Base-by-base conservation (phyloP, 2,888 invertebrate species). In the Pterostichus niger region DNA sequence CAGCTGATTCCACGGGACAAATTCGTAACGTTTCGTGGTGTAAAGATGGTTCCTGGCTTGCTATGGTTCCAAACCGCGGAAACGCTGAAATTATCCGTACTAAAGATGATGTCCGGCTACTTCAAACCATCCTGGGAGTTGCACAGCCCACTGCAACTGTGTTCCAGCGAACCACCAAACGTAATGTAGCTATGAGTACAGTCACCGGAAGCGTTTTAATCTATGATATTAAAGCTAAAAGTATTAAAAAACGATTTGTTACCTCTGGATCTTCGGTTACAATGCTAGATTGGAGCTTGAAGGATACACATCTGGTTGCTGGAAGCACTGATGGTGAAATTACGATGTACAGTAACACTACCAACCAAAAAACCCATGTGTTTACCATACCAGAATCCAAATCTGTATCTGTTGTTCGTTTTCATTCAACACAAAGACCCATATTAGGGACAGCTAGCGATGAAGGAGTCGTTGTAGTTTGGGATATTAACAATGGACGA, bases 1-100 rank as follows among this genome's bases (percentile, higher is more conserved):
- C 88, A n/a, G 85, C 86, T 9, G 85, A 86, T 84, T 84, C 86
- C 6, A 85, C 87, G 59, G 88, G 89, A 6, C 86, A 87, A 5
- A 86, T 88, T 6, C 86, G 87, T 33, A 88, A 88, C 78, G 87
- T 90, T 6, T 90, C 90, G 2, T 90, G 89, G 89, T 87, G 89
- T 64, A 89, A 88, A 85, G 89, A 90, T 84, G 89, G 90, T 11
- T 86, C 86, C 64, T 90, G 90, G 89, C 79, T 90, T 13, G 87
- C 88, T 4, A 61, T 89, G 0, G 89, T 90, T 2, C 90, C 90
- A 5, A 84, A 86, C 71, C 86, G 87, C 6, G 90, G 90, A n/a
- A 84, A 84, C 15, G 86, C 88, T 1, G 89, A 90, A 87, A 88
- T 90, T 31, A 86, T 90, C 46, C 87, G 89, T 73, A 85, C 89